Evolutionary conservation across 2,888 invertebrate genomes (phyloP), one percentile per base, ranked within the genome.

Genomic region (Erpobdella octoculata): DNA sequence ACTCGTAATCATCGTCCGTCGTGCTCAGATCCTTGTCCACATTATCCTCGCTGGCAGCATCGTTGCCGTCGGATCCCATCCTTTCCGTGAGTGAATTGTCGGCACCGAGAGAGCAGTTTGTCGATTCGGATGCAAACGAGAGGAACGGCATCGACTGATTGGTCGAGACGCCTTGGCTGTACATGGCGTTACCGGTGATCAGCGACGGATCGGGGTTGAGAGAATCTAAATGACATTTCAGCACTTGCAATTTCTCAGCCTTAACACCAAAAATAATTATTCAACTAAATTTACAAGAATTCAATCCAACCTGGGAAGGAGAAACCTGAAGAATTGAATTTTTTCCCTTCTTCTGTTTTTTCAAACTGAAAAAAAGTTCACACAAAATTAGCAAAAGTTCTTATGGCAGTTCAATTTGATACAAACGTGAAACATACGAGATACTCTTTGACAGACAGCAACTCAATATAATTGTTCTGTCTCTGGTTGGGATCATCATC

Each of bases 401-500:
- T 3, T 25, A 3, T n/a, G 18, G 38, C 3, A 8, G 33, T 28
- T 8, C 21, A n/a, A 59, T 62, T 25, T 15, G 36, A 33, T 25
- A 33, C 36, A 18, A 31, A 15, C 41, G n/a, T 25, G 3, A 15
- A 2, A 0, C 31, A 18, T 28, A 41, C 46, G 15, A 68, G 48
- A 21, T 37, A 68, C 68, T 41, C 41, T 48, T 46, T 68, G 68
- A 68, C 53, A 1, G 68, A 36, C 41, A 68, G 46, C 28, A 68
- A 35, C 68, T 68, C 68, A 4, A 53, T 53, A 35, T 68, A 68
- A 35, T 68, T 46, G 21, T 46, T 46, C 46, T 68, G 68, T 0
- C 53, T 33, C 35, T 21, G 33, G n/a, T n/a, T n/a, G n/a, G n/a
- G n/a, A n/a, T n/a, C n/a, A n/a, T n/a, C n/a, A 15, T 46, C 71